Percentiles rank a stretch among this genome's conserved stretches.
Evolutionary conservation across 2,888 invertebrate genomes (phyloP).

Genomic region (Diadromus collaris): DNA sequence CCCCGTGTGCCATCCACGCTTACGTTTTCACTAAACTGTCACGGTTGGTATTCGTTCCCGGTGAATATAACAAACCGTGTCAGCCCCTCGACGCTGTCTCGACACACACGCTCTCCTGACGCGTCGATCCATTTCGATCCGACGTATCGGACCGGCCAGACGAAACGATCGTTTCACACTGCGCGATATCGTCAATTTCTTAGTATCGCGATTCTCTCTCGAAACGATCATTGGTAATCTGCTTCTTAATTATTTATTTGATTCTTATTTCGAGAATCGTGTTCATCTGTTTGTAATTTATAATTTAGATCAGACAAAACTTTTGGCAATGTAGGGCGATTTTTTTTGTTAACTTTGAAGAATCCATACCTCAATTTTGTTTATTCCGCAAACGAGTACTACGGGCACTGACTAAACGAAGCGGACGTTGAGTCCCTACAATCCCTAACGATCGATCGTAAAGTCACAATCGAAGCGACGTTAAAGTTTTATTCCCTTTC

Average conservation of each 20-base stretch:
- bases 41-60: conserved; percentile 54
- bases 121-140: conserved; percentile 45
- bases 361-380: not conserved
- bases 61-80: conserved; percentile 56
- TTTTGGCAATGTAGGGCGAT: not conserved
- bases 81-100: conserved; percentile 30
- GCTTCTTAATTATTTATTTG: not conserved
- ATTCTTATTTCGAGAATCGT: not conserved
- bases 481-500: conserved; percentile 59
- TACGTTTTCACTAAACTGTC: conserved; percentile 60
- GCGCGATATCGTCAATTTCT: conserved; percentile 40
- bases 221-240: not conserved
- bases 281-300: not conserved
- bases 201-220: not conserved
- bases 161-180: conserved; percentile 48
- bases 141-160: conserved; percentile 43
- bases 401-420: conserved; percentile 25
- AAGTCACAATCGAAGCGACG: conserved; percentile 57
- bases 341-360: not conserved
- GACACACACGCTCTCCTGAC: conserved; percentile 10
- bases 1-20: conserved; percentile 52
- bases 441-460: conserved; percentile 51
- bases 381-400: conserved; percentile 2
- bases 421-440: conserved; percentile 39
- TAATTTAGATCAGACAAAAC: not conserved